phyloP scores from a whole-genome alignment of 2,888 invertebrate species.

The Halocaridina rubra region DNA sequence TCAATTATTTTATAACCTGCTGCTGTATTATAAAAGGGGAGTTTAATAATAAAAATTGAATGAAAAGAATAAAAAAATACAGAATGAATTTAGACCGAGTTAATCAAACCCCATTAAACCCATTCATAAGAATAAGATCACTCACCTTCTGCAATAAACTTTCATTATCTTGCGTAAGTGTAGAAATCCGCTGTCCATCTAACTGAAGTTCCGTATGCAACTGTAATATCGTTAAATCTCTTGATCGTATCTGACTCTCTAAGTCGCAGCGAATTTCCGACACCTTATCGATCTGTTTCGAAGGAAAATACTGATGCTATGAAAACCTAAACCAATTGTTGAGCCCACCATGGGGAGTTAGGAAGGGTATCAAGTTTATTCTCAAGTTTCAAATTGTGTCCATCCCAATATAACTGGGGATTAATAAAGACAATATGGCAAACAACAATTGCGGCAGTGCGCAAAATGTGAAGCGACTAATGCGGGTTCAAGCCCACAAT shows the following conservation, averaged over 20 bases:
- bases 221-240: constrained; percentile 28
- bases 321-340: too few relatives aligned
- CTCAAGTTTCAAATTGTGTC: too few relatives aligned
- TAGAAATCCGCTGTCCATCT: constrained; percentile 6
- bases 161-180: constrained; percentile 21
- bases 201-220: constrained; percentile 32
- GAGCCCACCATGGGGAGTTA: too few relatives aligned
- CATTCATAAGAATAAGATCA: background rate
- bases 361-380: too few relatives aligned
- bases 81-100: background rate
- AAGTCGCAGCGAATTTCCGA: constrained; percentile 15
- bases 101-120: background rate
- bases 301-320: too few relatives aligned
- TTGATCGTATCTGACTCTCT: constrained; percentile 19
- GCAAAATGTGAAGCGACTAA: too few relatives aligned
- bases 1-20: background rate
- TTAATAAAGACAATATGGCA: too few relatives aligned
- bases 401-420: too few relatives aligned
- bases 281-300: constrained; percentile 22
- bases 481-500: too few relatives aligned
- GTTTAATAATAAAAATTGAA: background rate
- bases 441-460: too few relatives aligned
- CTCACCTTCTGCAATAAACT: constrained; percentile 24
- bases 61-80: background rate
- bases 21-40: background rate